Base-by-base conservation (phyloP, 2,888 invertebrate species). In the Polyommatus icarus region DNA sequence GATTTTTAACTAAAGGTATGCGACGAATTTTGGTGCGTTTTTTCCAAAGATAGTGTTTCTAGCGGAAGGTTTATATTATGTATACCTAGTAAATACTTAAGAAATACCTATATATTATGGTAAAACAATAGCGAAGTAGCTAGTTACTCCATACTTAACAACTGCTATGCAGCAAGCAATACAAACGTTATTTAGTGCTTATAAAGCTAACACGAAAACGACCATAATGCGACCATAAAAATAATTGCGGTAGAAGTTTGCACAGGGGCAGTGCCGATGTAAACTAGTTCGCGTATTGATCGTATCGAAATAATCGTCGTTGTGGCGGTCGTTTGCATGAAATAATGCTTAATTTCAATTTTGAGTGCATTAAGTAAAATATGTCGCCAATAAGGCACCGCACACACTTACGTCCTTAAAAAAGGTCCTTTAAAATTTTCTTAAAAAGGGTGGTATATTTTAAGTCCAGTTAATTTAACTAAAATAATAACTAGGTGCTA, bases 271-370 rank as follows among this genome's bases (percentile, higher is more conserved):
- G 82, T 84, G 86, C 85, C 84, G 86, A 88, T 87, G 87, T 87
- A 83, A 85, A 83, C 84, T 81, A 83, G 84, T 84, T 82, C 86
- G 83, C 83, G 85, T 84, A 83, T 85, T 88, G 88, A 90, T 90
- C 84, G 83, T 87, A 91, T 89, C 89, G 82, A 82, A 86, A 85
- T 90, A 89, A 90, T 89, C 87, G 87, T 87, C 86, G 86, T 87
- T 87, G 86, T 87, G 84, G 81, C 82, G 85, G 87, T 86, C 84
- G 87, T 92, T 92, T 91, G 90, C 92, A 92, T 92, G 87, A 90
- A 91, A 92, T 92, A 88, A 91, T 89, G 87, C 90, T 90, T 90
- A 89, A 92, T 92, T 90, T 92, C 90, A 92, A 93, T 92, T 91
- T 86, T 84, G 84, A 86, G 84, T 87, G 86, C 88, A 88, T 87